Evolutionary conservation across 1,140 invertebrate species (phyloP).

Genomic region (Oryzaephilus surinamensis): DNA sequence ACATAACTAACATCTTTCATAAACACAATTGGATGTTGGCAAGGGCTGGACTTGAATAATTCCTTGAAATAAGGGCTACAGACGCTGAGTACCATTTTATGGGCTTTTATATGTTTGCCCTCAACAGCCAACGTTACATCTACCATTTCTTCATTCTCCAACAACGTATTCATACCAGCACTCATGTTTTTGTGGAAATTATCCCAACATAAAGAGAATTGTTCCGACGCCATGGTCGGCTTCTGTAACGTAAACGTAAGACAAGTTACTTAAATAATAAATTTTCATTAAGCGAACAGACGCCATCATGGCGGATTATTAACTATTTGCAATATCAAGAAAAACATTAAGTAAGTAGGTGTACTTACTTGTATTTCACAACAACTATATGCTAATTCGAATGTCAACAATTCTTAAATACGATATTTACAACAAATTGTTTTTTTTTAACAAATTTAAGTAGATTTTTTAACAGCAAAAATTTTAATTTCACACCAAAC

Average conservation of each 20-base stretch:
- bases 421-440: too few relatives aligned
- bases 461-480: too few relatives aligned
- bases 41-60: conserved; percentile 69
- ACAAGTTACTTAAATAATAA: conserved; percentile 2
- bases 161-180: conserved; percentile 49
- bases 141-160: conserved; percentile 63
- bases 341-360: too few relatives aligned
- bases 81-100: conserved; percentile 76
- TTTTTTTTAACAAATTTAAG: too few relatives aligned
- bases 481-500: too few relatives aligned
- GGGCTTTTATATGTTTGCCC: conserved; percentile 70
- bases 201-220: conserved; percentile 56
- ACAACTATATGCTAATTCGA: too few relatives aligned
- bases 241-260: conserved; percentile 11
- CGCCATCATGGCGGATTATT: conserved; percentile 20
- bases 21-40: conserved; percentile 71
- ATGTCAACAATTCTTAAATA: too few relatives aligned
- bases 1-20: conserved; percentile 70
- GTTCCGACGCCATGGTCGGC: conserved; percentile 38
- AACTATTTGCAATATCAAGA: too few relatives aligned
- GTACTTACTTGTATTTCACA: too few relatives aligned
- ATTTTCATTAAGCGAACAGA: background rate
- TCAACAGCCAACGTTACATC: conserved; percentile 80
- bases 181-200: conserved; percentile 56
- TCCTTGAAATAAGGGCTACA: conserved; percentile 79